Conservation (phyloP, 2,888 invertebrate genomes). For the Amorpha juglandis region DNA sequence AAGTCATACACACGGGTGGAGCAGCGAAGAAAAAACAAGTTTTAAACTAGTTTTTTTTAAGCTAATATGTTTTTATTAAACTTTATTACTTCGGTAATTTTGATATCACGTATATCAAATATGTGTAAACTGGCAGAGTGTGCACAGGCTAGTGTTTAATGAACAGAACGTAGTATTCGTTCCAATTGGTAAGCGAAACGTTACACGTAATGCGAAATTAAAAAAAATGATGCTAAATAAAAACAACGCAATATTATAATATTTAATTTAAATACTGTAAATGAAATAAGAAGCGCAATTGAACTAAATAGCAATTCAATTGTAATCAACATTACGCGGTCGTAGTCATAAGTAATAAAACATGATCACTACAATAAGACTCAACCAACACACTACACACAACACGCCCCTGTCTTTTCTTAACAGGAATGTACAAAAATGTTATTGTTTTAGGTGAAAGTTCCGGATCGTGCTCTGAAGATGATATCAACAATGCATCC, state of each 20-base stretch:
- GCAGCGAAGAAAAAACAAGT: no score
- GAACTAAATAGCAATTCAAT: not conserved
- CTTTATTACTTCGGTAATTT: not conserved
- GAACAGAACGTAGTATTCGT: not conserved
- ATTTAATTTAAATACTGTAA: not conserved
- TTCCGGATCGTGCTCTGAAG: slow-evolving; percentile 87
- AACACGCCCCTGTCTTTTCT: not conserved
- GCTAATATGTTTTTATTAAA: no score
- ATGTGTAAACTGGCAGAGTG: not conserved
- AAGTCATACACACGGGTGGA: no score
- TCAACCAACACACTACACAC: not conserved
- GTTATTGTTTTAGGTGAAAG: slow-evolving; percentile 86
- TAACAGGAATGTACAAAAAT: slow-evolving; percentile 29
- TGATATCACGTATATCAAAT: not conserved
- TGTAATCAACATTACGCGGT: not conserved
- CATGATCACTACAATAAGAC: not conserved
- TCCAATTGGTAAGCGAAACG: slow-evolving; percentile 1
- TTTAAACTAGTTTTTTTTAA: no score
- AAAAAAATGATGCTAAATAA: not conserved
- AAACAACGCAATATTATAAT: not conserved
- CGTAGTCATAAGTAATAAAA: not conserved
- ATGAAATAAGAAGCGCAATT: no score
- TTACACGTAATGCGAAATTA: not conserved
- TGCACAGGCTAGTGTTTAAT: not conserved
- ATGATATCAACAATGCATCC: slow-evolving; percentile 80